These are phyloP conservation scores for Uromys caudimaculatus DNA, from an alignment of 2,797 vertebrate genomes.

Conservation along the genomic window DNA sequence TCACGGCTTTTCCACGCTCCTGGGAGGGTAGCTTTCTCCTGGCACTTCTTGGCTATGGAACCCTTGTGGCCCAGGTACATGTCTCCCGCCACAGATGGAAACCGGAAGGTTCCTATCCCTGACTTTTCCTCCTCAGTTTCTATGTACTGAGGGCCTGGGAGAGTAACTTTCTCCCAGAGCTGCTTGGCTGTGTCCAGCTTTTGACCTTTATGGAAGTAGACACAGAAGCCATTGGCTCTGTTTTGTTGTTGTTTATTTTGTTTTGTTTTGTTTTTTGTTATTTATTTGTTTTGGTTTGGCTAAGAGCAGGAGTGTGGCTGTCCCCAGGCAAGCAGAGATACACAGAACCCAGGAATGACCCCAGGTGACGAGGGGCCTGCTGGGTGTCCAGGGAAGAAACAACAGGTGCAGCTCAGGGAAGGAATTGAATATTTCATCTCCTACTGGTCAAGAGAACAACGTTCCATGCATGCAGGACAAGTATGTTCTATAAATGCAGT, in stretches of 20 bases:
- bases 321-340: fast-evolving
- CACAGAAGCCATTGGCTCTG: conserved; percentile 91
- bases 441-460: not conserved
- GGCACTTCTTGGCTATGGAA: too few species aligned
- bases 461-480: not conserved
- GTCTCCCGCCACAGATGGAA: too few species aligned
- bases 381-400: not conserved
- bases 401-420: not conserved
- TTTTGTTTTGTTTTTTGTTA: not conserved
- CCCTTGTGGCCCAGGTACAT: too few species aligned
- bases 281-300: conserved; percentile 87
- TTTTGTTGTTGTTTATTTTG: conserved; percentile 75
- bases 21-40: too few species aligned
- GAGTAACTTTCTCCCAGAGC: too few species aligned
- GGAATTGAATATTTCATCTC: not conserved
- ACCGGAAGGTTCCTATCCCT: too few species aligned
- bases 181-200: too few species aligned
- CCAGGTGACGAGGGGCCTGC: not conserved
- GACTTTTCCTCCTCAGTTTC: too few species aligned
- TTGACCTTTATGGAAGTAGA: conserved; percentile 86
- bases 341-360: not conserved
- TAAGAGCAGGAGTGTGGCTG: conserved; percentile 54
- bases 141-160: too few species aligned
- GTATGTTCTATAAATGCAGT: not conserved
- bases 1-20: too few species aligned